phyloP scores from a whole-genome alignment of 2,113 vertebrate species.

The Phalacrocorax carbo region DNA sequence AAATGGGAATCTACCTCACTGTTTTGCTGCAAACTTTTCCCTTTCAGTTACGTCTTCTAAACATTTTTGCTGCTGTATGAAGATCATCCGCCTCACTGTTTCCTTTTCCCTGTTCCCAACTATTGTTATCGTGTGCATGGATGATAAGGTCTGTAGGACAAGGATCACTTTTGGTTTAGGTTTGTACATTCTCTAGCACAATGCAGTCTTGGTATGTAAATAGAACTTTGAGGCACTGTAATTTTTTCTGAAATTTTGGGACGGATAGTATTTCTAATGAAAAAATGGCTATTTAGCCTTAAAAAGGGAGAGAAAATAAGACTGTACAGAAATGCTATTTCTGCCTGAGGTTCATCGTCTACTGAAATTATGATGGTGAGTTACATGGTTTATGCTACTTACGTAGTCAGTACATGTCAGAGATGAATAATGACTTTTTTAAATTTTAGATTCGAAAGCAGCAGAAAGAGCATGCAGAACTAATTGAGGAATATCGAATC shows the following conservation, averaged over 20 bases:
- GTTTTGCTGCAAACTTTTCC: neutral
- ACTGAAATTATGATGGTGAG: neutral
- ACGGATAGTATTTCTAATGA: neutral
- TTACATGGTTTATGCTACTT: neutral
- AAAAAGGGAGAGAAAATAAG: neutral
- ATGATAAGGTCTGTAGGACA: neutral
- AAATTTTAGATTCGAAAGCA: constrained; percentile 90
- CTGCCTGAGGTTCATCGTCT: neutral
- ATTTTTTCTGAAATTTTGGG: neutral
- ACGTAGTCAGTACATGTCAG: neutral
- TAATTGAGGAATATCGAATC: constrained; percentile 92
- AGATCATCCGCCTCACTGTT: neutral
- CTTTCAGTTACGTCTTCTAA: neutral
- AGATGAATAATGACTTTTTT: neutral
- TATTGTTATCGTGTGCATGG: neutral
- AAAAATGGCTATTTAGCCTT: neutral
- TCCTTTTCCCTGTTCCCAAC: neutral
- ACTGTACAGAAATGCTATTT: neutral
- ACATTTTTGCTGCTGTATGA: neutral
- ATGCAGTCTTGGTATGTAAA: neutral
- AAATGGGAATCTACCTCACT: neutral
- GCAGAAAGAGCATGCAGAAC: constrained; percentile 93
- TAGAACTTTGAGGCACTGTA: neutral
- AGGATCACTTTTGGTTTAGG: neutral
- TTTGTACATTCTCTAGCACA: neutral